Evolutionary conservation across 2,888 invertebrate genomes (phyloP).

Genomic region (Lasioglossum marginatum): DNA sequence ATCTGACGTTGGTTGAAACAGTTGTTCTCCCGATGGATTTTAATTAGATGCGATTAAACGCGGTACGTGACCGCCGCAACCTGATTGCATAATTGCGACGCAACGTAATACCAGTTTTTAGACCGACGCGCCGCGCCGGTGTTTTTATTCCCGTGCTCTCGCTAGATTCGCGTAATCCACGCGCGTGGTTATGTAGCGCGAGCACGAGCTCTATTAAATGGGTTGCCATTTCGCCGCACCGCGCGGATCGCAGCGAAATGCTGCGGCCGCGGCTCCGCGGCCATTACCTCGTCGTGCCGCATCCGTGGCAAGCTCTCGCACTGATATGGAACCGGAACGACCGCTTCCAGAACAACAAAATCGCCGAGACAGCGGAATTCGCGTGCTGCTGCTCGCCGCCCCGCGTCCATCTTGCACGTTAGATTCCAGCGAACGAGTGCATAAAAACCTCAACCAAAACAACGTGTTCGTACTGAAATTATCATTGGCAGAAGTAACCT

Average conservation of each 20-base stretch:
- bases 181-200: constrained; percentile 48
- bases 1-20: background rate
- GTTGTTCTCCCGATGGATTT: constrained; percentile 25
- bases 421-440: background rate
- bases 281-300: constrained; percentile 9
- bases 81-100: constrained; percentile 62
- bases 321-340: constrained; percentile 28
- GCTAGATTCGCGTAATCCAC: constrained; percentile 55
- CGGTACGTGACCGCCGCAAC: constrained; percentile 34
- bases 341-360: background rate
- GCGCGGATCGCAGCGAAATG: constrained; percentile 20
- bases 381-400: background rate
- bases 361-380: background rate
- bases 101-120: constrained; percentile 58
- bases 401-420: background rate
- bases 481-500: background rate
- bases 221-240: constrained; percentile 18
- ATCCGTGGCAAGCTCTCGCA: background rate
- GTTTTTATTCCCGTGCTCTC: constrained; percentile 32
- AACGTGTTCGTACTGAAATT: background rate
- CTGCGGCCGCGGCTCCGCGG: constrained; percentile 13
- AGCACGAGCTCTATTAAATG: constrained; percentile 30
- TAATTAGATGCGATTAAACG: constrained; percentile 52
- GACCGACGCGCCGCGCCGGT: background rate
- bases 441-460: background rate